Evolutionary conservation across 1,140 invertebrate genomes (phyloP), one percentile per base, ranked within the genome.

Genomic region (Chironomus striatipennis): DNA sequence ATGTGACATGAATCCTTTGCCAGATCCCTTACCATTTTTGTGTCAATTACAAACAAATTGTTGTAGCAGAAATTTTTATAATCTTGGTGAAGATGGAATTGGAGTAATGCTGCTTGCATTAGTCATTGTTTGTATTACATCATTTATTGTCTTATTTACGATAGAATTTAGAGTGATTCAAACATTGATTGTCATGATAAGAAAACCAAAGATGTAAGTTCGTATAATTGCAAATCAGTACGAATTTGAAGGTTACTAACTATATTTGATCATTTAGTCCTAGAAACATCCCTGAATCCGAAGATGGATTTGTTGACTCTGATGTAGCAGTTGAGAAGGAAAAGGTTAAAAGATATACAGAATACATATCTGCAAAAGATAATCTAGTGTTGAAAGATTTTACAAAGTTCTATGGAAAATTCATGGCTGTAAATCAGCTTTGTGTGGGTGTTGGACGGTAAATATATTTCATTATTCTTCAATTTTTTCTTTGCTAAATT

Each of bases 361-460:
- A 18, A 21, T 70, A 20, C 20, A 18, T 70, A 10, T 9, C 64
- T 12, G 57, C 75, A 0, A 73, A 75, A 10, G 79, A 83, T 47
- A 83, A 80, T 76, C 75, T 85, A 20, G 82, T 85, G 0, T 20
- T 86, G 42, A 79, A 81, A 78, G 84, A 88, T 77, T 78, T 90
- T 0, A 87, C 85, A 6, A 93, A 93, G 78, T 86, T 85, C 77
- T 91, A 90, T 77, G 83, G 86, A 2, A 83, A 84, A 1, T 85
- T 90, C 70, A 77, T 86, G 64, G 92, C 91, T 0, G 91, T 93
- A 0, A 85, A 90, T 77, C 85, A 88, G 75, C 79, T 94, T 6
- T 89, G 86, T 79, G 84, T 93, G 57, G 86, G 79, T 42, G 79
- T 85, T 43, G 78, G 24, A 34, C 24, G 24, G 24, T 34, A 34